Base-by-base conservation (phyloP, 2,888 invertebrate species). In the Conomelus anceps region DNA sequence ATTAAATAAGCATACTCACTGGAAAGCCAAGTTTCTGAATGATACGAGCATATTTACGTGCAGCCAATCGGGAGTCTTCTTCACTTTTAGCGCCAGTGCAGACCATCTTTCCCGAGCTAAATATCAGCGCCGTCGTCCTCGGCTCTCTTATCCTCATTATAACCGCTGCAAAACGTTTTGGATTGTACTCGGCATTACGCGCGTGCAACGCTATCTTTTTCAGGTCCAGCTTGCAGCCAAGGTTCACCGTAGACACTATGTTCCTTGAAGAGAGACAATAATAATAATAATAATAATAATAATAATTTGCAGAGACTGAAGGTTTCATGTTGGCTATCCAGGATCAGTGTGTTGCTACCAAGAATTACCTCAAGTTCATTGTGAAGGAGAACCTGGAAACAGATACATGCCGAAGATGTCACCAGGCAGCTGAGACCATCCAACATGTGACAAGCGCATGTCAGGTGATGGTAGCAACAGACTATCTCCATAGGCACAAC, bases 121-220 rank as follows among this genome's bases (percentile, higher is more conserved):
- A 97, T 90, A 97, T 97, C 7, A 97, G 94, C 22, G 97, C 97
- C 0, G 97, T 97, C 0, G 97, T 99, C 97, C 99, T 92, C 95
- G 95, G 93, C 96, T 97, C 93, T 92, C 99, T 95, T 91, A 96
- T 96, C 92, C 96, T 93, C 99, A 99, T 99, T 89, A 99, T 99
- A 3, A 99, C 99, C 84, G 99, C 99, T 88, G 99, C 99, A 94
- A 99, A 99, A 92, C 99, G 97, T 94, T 99, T 99, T 11, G 99
- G 99, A 93, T 99, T 99, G 93, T 99, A 99, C 93, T 99, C 99
- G 1, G 99, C 99, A 94, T 99, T 99, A 93, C 99, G 96, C 0
- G 99, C 99, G 93, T 99, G 99, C 3, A 99, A 94, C 0, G 99
- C 99, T 92, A 99, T 99, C 94, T 97, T 98, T 93, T 99, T 99